Conservation (phyloP, 2,113 vertebrate genomes). For the Pterocles gutturalis region DNA sequence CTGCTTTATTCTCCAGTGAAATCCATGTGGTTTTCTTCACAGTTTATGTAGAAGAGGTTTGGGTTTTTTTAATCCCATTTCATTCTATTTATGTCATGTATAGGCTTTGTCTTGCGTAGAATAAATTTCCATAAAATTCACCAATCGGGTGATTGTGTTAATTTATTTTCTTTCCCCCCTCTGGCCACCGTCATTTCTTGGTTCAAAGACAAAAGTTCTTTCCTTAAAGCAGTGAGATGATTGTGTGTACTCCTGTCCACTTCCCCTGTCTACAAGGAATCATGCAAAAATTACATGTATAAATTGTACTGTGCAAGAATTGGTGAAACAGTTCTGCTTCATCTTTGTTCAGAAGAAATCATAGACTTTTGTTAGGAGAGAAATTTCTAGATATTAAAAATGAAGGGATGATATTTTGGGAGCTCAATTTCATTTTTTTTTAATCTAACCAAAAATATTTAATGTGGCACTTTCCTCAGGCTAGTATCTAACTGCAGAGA, state of each 20-base stretch:
- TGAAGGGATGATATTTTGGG: neutral
- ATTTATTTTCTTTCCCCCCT: neutral
- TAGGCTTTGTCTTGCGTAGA: neutral
- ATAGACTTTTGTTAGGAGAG: neutral
- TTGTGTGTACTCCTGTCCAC: neutral
- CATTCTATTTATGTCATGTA: neutral
- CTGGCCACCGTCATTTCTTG: neutral
- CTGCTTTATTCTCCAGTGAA: neutral
- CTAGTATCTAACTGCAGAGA: neutral
- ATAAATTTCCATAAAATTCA: neutral
- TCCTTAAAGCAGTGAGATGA: neutral
- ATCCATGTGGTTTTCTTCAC: neutral
- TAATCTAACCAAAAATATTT: neutral
- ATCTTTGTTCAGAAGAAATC: neutral
- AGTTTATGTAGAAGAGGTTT: neutral
- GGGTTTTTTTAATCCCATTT: neutral
- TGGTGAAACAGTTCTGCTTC: neutral
- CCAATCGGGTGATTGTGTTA: rapidly evolving
- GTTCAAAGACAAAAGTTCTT: neutral
- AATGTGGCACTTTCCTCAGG: neutral
- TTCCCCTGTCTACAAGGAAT: neutral
- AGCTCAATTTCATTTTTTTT: neutral
- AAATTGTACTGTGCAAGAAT: neutral
- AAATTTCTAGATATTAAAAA: neutral
- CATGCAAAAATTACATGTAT: neutral